Base-by-base conservation (phyloP, 1,140 invertebrate genomes). In the Camponotus floridanus region DNA sequence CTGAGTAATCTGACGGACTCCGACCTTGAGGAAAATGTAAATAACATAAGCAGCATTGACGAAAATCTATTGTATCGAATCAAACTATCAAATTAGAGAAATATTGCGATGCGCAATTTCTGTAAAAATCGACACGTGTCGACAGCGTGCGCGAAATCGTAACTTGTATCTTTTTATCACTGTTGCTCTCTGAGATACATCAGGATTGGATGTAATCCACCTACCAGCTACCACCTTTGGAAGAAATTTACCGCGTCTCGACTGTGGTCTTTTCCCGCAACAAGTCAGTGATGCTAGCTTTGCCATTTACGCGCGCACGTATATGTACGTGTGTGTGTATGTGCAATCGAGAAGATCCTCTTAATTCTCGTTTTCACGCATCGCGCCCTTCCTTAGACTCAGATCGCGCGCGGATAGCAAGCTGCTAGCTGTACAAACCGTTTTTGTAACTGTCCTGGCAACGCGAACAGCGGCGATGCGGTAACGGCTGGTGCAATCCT, bases 401-500 rank as follows among this genome's bases (percentile, higher is more conserved):
- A 86, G 42, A 70, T 64, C 83, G 67, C 21, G 13, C 21, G 18
- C 21, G 51, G 61, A 87, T 73, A 31, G 71, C 64, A 55, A 51
- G 48, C 48, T 51, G 48, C 45, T 73, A 70, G 65, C 67, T 62
- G 67, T 4, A 83, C 73, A 86, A 90, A 90, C 88, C 78, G 89
- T 61, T 91, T 65, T 83, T 68, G 88, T 61, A 86, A 74, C 55
- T 90, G 90, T 89, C 92, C 45, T 87, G 88, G 86, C 92, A 91
- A 70, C 85, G 55, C 39, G 76, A 79, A 85, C 57, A 85, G 62
- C 71, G 76, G 45, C 65, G 62, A 55, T 67, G 73, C 80, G 70
- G 83, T 86, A 86, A 90, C 90, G 92, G 89, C 89, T 90, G 88
- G 79, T 87, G 91, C 89, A 92, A 88, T 90, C 80, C 91, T 95